A percentile compares a stretch with the other conserved stretches of the same genome.
phyloP scores from a whole-genome alignment of 2,113 vertebrate genomes.

The Larimichthys crocea region DNA sequence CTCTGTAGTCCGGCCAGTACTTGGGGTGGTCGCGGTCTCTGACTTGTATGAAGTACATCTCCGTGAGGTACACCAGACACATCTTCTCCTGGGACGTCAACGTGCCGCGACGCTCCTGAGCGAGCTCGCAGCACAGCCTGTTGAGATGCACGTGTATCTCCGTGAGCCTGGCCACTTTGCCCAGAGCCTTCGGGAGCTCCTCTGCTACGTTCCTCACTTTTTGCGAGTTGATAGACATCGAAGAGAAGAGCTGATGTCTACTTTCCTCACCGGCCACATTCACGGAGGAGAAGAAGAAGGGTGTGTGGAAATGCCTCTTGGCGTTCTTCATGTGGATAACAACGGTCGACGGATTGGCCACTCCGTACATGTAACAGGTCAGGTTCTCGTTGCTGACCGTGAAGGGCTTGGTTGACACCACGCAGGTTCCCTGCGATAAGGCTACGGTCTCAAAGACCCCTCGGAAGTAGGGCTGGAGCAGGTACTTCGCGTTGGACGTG shows the following conservation, averaged over 20 bases:
- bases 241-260: constrained; percentile 24
- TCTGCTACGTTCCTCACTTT: not conserved
- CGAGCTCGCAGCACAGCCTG: constrained; percentile 27
- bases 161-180: not conserved
- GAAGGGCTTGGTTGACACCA: not conserved
- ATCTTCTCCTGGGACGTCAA: not conserved
- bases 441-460: constrained; percentile 10
- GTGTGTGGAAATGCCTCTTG: constrained; percentile 9
- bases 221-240: constrained; percentile 43
- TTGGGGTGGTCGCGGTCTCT: not conserved
- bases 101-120: not conserved
- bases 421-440: constrained; percentile 4
- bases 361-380: constrained; percentile 13
- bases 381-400: constrained; percentile 16
- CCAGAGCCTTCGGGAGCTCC: not conserved
- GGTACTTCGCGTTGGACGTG: constrained; percentile 4
- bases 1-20: constrained; percentile 6
- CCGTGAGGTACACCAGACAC: constrained; percentile 33
- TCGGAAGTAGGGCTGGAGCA: constrained; percentile 18
- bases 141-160: constrained; percentile 26
- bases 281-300: constrained; percentile 38
- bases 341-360: constrained; percentile 13
- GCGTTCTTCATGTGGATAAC: constrained; percentile 4
- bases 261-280: not conserved
- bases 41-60: not conserved